Base-by-base conservation (phyloP, 2,888 invertebrate genomes). In the Lysandra coridon region DNA sequence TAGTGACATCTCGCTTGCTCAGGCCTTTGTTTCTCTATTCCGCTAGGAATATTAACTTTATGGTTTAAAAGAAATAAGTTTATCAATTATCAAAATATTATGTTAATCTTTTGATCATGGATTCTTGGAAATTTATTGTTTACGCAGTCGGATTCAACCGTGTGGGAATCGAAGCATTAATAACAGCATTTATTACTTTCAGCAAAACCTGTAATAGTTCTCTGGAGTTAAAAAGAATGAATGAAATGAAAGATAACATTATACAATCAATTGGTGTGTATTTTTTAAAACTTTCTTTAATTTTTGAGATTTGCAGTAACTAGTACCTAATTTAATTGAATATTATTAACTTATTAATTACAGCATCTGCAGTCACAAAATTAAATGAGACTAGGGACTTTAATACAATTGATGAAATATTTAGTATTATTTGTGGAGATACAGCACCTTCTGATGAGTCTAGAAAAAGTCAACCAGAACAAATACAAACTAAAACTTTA, bases 331-430 rank as follows among this genome's bases (percentile, higher is more conserved):
- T 23, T 44, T 44, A 44, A 44, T 44, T 44, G 44, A 44, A 49
- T 49, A 2, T 2, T 57, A 57, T 57, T 57, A 57, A 17, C 5
- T 57, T 62, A 69, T 69, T 78, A 81, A 79, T 78, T 81, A 62
- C 77, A 82, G 84, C 85, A 83, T 80, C 87, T 90, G 91, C 87
- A 73, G 80, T 92, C 73, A 90, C 87, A 78, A 89, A 84, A 83
- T 82, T 93, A 74, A 85, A 86, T 83, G 90, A 91, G 84, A 90
- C 91, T 12, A 91, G 88, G 84, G 87, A 93, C 82, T 87, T 91
- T 12, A 87, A 83, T 33, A 83, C 91, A 37, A 78, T 93, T 57
- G 83, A 86, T 80, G 90, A 90, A 79, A 85, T 87, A 53, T 90
- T 92, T 12, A 87, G 87, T 87, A 87, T 91, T 82, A 83, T 94